Percentiles rank a stretch among this genome's conserved stretches.
Evolutionary conservation across 2,888 invertebrate genomes (phyloP).

Genomic region (Tipula confusa): DNA sequence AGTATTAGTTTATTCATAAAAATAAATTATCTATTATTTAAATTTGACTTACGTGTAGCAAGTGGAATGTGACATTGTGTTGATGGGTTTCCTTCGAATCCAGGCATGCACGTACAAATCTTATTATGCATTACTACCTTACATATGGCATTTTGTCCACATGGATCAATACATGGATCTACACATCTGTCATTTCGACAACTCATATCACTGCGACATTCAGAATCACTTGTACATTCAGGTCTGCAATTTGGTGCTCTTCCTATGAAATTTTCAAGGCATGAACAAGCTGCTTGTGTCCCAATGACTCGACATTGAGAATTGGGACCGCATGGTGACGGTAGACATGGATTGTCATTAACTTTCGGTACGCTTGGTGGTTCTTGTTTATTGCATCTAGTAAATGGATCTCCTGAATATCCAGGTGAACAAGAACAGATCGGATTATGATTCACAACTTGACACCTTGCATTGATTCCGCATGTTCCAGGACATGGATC

Average conservation of each 20-base stretch:
- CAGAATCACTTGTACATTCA: slow-evolving; percentile 73
- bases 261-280: slow-evolving; percentile 73
- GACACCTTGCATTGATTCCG: slow-evolving; percentile 60
- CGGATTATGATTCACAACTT: slow-evolving; percentile 64
- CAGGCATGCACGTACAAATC: slow-evolving; percentile 75
- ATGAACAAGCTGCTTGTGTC: slow-evolving; percentile 80
- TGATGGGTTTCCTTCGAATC: slow-evolving; percentile 75
- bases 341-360: slow-evolving; percentile 65
- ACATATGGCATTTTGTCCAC: slow-evolving; percentile 76
- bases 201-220: slow-evolving; percentile 76
- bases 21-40: not conserved
- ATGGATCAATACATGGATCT: slow-evolving; percentile 76
- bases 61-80: slow-evolving; percentile 52
- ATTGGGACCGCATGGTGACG: slow-evolving; percentile 79
- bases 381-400: slow-evolving; percentile 47
- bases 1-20: too few relatives aligned
- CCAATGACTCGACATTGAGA: slow-evolving; percentile 77
- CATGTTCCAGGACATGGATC: slow-evolving; percentile 66
- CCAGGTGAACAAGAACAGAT: slow-evolving; percentile 62
- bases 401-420: slow-evolving; percentile 62
- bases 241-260: slow-evolving; percentile 82
- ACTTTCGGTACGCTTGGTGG: slow-evolving; percentile 48
- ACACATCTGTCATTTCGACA: slow-evolving; percentile 76
- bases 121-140: slow-evolving; percentile 79
- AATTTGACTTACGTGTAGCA: slow-evolving; percentile 38